phyloP scores from a whole-genome alignment of 2,888 invertebrate species.

The Flexamia atlantica region DNA sequence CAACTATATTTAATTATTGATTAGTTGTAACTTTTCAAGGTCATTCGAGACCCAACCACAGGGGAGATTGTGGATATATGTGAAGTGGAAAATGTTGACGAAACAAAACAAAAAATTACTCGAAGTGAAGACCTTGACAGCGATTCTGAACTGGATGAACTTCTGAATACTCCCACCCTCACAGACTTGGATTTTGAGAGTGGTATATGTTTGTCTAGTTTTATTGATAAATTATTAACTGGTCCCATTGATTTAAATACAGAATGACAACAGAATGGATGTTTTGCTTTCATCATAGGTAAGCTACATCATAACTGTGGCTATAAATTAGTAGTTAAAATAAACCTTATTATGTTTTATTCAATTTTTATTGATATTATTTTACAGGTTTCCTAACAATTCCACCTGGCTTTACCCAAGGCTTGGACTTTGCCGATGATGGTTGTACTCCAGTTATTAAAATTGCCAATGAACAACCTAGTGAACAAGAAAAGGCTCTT shows the following conservation, averaged over 20 bases:
- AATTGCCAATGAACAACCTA: constrained; percentile 62
- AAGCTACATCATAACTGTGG: no score
- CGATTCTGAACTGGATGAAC: constrained; percentile 23
- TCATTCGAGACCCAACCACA: constrained; percentile 85
- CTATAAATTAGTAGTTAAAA: no score
- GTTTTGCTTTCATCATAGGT: no score
- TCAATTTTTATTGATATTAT: constrained; percentile 27
- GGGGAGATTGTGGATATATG: constrained; percentile 86
- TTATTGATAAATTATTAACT: no score
- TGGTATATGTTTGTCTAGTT: not conserved
- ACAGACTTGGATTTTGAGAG: constrained; percentile 35
- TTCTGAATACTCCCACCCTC: not conserved
- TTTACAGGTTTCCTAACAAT: constrained; percentile 79
- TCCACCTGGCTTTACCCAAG: constrained; percentile 81
- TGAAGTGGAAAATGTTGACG: constrained; percentile 75
- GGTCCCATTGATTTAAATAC: no score
- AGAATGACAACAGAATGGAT: no score
- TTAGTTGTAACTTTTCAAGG: constrained; percentile 73
- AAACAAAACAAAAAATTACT: not conserved
- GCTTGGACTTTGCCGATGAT: constrained; percentile 79
- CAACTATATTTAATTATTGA: no score
- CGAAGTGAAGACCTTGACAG: not conserved
- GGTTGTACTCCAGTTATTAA: constrained; percentile 74
- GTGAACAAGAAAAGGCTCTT: constrained; percentile 61
- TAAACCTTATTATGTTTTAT: no score